Percentiles rank a stretch among this genome's conserved stretches.
phyloP scores from a whole-genome alignment of 1,140 invertebrate species.

The Drosophila nigromelanica region DNA sequence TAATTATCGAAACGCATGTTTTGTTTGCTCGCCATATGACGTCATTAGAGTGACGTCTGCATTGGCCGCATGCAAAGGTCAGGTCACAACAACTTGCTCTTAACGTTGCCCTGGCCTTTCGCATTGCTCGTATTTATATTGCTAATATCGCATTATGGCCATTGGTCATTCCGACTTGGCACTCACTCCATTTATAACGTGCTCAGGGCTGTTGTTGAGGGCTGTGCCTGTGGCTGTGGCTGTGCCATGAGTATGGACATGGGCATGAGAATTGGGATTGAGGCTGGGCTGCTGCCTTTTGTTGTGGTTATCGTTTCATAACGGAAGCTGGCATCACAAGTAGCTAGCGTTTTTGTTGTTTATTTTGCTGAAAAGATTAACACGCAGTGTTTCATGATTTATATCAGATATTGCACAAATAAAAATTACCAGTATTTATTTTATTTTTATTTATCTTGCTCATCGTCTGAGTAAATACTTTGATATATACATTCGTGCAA shows the following conservation, averaged over 20 bases:
- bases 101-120: constrained; percentile 22
- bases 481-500: constrained; percentile 13
- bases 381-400: constrained; percentile 65
- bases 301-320: constrained; percentile 44
- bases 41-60: constrained; percentile 36
- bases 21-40: constrained; percentile 31
- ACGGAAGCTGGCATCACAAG: constrained; percentile 59
- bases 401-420: constrained; percentile 70
- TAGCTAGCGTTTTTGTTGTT: constrained; percentile 42
- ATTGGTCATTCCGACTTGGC: constrained; percentile 31
- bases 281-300: constrained; percentile 19
- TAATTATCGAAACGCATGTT: background rate
- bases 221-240: background rate
- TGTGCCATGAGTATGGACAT: constrained; percentile 2
- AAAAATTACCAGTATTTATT: constrained; percentile 70
- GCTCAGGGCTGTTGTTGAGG: background rate
- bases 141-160: constrained; percentile 41
- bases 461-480: constrained; percentile 32
- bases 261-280: constrained; percentile 16
- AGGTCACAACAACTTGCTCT: background rate
- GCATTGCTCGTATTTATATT: constrained; percentile 40
- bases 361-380: constrained; percentile 71
- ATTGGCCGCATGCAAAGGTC: constrained; percentile 31
- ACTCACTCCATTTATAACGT: constrained; percentile 26
- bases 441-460: constrained; percentile 52